Conservation (phyloP, 2,888 invertebrate species). For the Cremastinae sp. region DNA sequence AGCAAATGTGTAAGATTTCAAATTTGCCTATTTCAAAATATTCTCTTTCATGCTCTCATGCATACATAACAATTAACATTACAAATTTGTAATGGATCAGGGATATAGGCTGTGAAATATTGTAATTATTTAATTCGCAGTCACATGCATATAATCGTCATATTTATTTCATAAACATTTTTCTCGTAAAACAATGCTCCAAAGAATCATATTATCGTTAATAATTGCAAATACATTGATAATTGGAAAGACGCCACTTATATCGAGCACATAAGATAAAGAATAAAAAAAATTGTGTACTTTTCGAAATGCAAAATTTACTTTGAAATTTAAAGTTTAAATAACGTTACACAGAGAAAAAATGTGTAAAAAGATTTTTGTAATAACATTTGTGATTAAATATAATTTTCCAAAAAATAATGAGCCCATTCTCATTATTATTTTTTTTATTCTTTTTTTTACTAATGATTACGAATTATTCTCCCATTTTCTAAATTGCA, state of each 20-base stretch:
- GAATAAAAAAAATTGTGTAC: neutral
- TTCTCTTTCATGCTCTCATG: slow-evolving; percentile 53
- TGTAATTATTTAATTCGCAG: slow-evolving; percentile 31
- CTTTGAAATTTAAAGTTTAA: no score
- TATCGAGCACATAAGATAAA: slow-evolving; percentile 1
- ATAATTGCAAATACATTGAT: slow-evolving; percentile 36
- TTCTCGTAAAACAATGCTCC: slow-evolving; percentile 29
- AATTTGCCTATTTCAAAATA: neutral
- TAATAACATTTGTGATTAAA: no score
- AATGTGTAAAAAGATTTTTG: no score
- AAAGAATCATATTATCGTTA: slow-evolving; percentile 20
- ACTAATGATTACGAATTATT: neutral
- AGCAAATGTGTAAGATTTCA: no score
- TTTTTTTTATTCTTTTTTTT: neutral
- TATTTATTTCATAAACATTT: slow-evolving; percentile 49
- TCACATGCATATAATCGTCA: slow-evolving; percentile 45
- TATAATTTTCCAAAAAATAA: no score
- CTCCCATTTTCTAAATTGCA: slow-evolving; percentile 14
- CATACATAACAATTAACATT: slow-evolving; percentile 25
- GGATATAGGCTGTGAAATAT: slow-evolving; percentile 44
- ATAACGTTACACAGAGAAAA: no score
- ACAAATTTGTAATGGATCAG: slow-evolving; percentile 24
- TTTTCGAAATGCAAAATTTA: no score
- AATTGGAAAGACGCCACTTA: slow-evolving; percentile 7
- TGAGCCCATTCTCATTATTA: no score